Conservation (phyloP, 2,113 vertebrate species). For the Anarhynchus alexandrinus region DNA sequence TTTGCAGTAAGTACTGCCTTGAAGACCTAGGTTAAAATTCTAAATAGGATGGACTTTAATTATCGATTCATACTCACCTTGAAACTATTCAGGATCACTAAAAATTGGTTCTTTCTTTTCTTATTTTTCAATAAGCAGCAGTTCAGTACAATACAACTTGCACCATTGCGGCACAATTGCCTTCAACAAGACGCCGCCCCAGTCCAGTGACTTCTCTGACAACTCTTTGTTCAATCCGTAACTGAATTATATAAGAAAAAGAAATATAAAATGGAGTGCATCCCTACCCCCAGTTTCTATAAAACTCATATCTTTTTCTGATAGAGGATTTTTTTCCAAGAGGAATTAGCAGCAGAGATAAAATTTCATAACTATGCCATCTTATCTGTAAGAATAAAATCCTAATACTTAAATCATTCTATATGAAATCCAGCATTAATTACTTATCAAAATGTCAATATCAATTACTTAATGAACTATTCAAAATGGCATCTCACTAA, state of each 20-base stretch:
- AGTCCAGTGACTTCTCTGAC: neutral
- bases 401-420: neutral
- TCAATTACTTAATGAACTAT: neutral
- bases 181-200: neutral
- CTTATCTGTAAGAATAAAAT: neutral
- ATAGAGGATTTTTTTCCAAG: neutral
- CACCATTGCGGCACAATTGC: neutral
- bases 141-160: neutral
- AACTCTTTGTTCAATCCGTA: neutral
- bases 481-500: neutral
- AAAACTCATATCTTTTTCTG: neutral
- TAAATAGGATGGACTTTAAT: neutral
- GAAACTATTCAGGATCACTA: neutral
- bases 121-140: neutral
- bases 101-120: neutral
- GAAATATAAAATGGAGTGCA: neutral
- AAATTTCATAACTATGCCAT: neutral
- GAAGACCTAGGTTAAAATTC: neutral
- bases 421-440: neutral
- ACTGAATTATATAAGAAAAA: neutral
- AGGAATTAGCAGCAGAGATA: neutral
- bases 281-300: neutral
- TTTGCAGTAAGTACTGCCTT: accelerated
- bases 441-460: neutral
- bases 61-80: neutral